Conservation (phyloP, 2,113 vertebrate genomes). For the Physeter macrocephalus region DNA sequence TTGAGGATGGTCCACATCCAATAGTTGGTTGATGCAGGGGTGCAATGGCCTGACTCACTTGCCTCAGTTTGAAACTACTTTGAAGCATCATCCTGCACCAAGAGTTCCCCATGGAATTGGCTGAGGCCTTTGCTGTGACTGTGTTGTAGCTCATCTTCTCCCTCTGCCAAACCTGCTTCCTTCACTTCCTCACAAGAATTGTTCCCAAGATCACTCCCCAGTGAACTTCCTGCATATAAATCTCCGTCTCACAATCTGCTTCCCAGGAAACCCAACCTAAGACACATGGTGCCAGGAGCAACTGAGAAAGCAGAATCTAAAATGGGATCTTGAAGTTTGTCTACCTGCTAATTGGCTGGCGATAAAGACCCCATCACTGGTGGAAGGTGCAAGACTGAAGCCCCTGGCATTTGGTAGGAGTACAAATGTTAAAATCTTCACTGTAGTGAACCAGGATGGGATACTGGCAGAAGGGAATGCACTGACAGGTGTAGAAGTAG, state of each 20-base stretch:
- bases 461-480: neutral
- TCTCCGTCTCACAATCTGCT: neutral
- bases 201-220: neutral
- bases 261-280: neutral
- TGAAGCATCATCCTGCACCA: neutral
- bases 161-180: neutral
- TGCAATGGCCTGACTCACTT: neutral
- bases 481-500: neutral
- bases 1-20: neutral
- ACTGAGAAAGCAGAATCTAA: neutral
- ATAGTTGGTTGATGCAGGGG: neutral
- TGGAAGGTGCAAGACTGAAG: neutral
- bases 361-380: neutral
- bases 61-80: neutral
- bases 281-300: neutral
- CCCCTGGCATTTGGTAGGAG: neutral
- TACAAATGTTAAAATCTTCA: neutral
- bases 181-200: neutral
- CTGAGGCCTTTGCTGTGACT: neutral
- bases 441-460: neutral
- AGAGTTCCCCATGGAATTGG: neutral
- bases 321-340: neutral
- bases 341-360: neutral
- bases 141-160: neutral
- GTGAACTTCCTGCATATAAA: neutral